Conservation (phyloP, 2,113 vertebrate genomes). For the Neolamprologus cancellatus region DNA sequence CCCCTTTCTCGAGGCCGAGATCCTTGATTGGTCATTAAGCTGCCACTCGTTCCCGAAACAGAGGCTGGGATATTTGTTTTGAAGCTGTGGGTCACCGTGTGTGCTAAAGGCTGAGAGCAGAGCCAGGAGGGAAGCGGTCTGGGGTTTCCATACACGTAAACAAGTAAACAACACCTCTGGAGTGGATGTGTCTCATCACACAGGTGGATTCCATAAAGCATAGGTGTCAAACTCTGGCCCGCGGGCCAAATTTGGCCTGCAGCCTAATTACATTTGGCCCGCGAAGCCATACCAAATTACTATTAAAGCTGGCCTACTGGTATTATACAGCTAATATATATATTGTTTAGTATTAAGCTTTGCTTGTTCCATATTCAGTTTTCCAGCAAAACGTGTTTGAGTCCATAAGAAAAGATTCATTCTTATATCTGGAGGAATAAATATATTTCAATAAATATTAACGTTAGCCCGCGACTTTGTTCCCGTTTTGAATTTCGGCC, state of each 20-base stretch:
- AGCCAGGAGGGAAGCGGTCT: not conserved
- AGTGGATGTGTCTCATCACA: not conserved
- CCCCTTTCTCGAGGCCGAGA: not conserved
- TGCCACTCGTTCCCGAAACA: constrained; percentile 23
- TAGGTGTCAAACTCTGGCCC: too few relatives aligned
- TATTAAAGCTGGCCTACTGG: fast-evolving
- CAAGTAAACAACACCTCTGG: constrained; percentile 33
- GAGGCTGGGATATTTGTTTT: constrained; percentile 38
- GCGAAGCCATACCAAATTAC: fast-evolving
- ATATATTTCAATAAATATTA: too few relatives aligned
- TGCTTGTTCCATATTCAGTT: too few relatives aligned
- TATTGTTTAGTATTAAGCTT: too few relatives aligned
- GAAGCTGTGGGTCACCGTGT: constrained; percentile 46
- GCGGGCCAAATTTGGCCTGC: fast-evolving
- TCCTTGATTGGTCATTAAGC: constrained; percentile 1
- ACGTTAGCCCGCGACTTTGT: too few relatives aligned
- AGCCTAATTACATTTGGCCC: too few relatives aligned
- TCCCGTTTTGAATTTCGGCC: too few relatives aligned
- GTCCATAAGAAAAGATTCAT: too few relatives aligned
- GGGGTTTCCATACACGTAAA: constrained; percentile 28
- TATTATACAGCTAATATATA: too few relatives aligned
- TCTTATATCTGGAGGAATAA: too few relatives aligned
- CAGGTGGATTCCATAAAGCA: constrained; percentile 35
- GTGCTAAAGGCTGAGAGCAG: not conserved
- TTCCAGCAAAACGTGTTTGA: fast-evolving